Evolutionary conservation across 2,113 vertebrate species (phyloP).

Genomic region (Callipepla californica): DNA sequence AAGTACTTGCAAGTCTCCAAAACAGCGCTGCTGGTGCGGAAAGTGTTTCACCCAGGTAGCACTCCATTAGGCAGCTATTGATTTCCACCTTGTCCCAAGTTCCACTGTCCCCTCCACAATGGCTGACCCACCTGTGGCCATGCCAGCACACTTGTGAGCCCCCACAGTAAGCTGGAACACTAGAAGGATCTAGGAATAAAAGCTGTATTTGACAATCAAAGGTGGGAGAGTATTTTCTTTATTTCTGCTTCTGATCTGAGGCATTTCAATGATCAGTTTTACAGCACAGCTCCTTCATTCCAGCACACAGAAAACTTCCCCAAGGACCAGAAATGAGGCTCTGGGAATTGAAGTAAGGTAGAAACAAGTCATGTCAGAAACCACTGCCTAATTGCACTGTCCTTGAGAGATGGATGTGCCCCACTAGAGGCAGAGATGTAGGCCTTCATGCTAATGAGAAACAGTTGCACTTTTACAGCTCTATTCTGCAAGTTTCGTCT

Average conservation of each 20-base stretch:
- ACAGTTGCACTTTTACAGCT: background rate
- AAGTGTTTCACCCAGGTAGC: background rate
- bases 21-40: background rate
- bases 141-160: background rate
- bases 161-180: background rate
- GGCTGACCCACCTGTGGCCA: background rate
- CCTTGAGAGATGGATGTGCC: background rate
- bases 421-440: background rate
- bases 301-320: background rate
- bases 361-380: fast-evolving
- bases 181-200: background rate
- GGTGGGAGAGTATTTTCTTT: background rate
- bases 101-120: background rate
- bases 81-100: background rate
- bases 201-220: background rate
- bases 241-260: background rate
- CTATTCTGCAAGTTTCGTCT: background rate
- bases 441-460: background rate
- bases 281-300: background rate
- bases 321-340: fast-evolving
- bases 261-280: background rate
- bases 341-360: background rate
- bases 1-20: background rate
- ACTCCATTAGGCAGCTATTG: background rate
- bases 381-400: background rate